Evolutionary conservation across 2,888 invertebrate species (phyloP).

Genomic region (Frankliniella fusca): DNA sequence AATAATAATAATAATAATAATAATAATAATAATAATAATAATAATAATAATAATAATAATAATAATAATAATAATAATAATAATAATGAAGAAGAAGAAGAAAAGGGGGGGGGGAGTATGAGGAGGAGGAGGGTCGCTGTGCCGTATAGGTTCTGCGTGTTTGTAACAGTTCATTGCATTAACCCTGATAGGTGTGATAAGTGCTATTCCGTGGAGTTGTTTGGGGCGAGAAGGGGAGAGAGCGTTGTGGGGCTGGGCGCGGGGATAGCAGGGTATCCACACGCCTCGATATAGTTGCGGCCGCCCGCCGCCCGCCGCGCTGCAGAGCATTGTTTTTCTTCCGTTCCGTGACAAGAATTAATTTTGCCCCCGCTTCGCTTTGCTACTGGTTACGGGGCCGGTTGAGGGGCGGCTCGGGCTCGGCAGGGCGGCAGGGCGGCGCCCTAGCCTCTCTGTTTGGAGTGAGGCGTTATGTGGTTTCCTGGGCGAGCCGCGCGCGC

Average conservation of each 20-base stretch:
- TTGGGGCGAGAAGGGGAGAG: too few species aligned
- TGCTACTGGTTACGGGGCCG: neutral
- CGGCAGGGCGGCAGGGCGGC: neutral
- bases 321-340: neutral
- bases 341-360: constrained; percentile 24
- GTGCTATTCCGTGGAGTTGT: too few species aligned
- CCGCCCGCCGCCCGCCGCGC: neutral
- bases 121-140: too few species aligned
- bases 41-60: too few species aligned
- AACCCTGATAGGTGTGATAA: too few species aligned
- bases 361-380: neutral
- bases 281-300: neutral
- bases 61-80: too few species aligned
- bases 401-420: neutral
- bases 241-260: neutral
- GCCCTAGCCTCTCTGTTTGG: constrained; percentile 2
- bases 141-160: too few species aligned
- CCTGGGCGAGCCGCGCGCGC: neutral
- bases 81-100: too few species aligned
- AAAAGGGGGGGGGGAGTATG: too few species aligned
- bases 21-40: too few species aligned
- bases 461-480: constrained; percentile 22
- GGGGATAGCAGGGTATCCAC: neutral
- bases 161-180: too few species aligned
- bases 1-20: too few species aligned